These are phyloP conservation scores for Atherinomorus stipes DNA, from an alignment of 2,113 vertebrate species.

Conservation along the genomic window DNA sequence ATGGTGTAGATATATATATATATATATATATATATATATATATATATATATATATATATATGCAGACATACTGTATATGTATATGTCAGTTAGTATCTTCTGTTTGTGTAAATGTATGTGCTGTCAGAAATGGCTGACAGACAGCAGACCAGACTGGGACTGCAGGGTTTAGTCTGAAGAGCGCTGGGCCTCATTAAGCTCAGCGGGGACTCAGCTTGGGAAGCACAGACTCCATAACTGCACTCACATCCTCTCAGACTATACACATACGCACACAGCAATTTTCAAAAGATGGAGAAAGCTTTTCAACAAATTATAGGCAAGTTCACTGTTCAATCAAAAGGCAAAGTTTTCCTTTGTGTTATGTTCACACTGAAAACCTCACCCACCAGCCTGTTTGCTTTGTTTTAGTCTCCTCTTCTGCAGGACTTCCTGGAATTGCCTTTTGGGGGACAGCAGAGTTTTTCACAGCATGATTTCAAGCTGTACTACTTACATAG, in stretches of 20 bases:
- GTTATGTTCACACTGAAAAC: neutral
- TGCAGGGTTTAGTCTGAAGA: conserved; percentile 62
- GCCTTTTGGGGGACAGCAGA: conserved; percentile 17
- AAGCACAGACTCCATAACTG: conserved; percentile 45
- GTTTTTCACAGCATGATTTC: conserved; percentile 40
- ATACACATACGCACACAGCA: conserved; percentile 7
- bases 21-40: no score
- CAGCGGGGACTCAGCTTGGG: conserved; percentile 76
- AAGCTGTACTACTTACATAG: conserved; percentile 33
- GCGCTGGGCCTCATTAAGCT: conserved; percentile 77
- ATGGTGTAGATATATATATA: neutral
- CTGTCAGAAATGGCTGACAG: conserved; percentile 37
- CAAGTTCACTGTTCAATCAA: neutral
- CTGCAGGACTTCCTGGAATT: conserved; percentile 48
- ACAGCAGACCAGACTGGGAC: conserved; percentile 63
- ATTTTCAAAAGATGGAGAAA: neutral
- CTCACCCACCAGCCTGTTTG: conserved; percentile 12
- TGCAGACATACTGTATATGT: no score
- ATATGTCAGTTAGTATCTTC: no score
- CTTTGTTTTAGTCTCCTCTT: conserved; percentile 41
- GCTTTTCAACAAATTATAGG: neutral
- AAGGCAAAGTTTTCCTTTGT: neutral
- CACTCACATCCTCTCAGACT: neutral
- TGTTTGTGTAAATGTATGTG: conserved; percentile 11
- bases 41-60: no score